A percentile compares a stretch with the other conserved stretches of the same genome.
These are phyloP conservation scores for Propithecus coquereli DNA, from an alignment of 2,113 vertebrate species.

Conservation along the genomic window DNA sequence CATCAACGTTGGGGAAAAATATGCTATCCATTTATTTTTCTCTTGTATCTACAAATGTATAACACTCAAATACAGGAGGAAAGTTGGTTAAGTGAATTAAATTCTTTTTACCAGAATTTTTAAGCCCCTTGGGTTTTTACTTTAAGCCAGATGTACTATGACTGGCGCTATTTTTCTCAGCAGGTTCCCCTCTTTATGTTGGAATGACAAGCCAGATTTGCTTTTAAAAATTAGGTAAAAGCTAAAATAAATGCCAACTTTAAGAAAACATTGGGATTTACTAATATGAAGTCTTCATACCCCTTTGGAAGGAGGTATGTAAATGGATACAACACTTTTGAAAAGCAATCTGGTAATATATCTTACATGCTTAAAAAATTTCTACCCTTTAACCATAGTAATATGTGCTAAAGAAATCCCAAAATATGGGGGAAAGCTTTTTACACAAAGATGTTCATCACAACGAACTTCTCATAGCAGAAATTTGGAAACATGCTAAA, in stretches of 20 bases:
- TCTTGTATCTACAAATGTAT: neutral
- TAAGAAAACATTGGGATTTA: slow-evolving; percentile 31
- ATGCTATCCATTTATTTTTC: neutral
- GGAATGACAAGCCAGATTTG: neutral
- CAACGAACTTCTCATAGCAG: neutral
- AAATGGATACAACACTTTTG: neutral
- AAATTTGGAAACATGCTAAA: neutral
- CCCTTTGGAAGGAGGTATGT: neutral
- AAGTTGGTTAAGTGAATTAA: neutral
- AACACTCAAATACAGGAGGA: neutral
- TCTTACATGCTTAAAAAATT: neutral
- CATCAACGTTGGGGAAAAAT: neutral
- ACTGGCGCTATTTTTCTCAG: neutral
- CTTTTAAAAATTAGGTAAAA: slow-evolving; percentile 32
- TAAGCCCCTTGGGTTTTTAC: neutral
- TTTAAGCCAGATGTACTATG: neutral
- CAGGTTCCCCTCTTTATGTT: neutral
- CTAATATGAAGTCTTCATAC: neutral
- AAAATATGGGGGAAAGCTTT: neutral
- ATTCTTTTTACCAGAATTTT: neutral
- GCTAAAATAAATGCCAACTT: neutral
- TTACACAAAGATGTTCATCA: neutral
- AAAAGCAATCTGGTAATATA: neutral
- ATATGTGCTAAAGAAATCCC: neutral
- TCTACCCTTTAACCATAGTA: neutral